phyloP scores from a whole-genome alignment of 2,113 vertebrate genomes.

The Eublepharis macularius region DNA sequence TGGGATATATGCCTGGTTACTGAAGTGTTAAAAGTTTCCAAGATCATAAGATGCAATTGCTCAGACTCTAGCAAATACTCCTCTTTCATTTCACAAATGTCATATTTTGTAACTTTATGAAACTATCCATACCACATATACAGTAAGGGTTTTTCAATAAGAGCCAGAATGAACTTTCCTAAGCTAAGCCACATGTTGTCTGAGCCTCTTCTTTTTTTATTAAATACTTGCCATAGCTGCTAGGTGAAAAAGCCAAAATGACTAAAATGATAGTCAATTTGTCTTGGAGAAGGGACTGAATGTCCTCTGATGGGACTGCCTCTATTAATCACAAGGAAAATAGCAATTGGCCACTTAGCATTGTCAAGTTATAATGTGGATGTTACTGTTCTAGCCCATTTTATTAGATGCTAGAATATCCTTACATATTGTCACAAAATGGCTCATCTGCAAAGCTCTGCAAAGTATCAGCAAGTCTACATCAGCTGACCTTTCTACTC shows the following conservation, averaged over 20 bases:
- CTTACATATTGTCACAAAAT: no score
- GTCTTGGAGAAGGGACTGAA: background rate
- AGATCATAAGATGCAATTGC: conserved; percentile 23
- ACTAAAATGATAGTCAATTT: background rate
- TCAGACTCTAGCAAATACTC: conserved; percentile 3
- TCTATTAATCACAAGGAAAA: no score
- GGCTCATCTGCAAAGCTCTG: background rate
- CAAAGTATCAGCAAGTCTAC: background rate
- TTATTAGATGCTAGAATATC: no score
- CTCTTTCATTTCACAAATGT: background rate
- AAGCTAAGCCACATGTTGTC: background rate
- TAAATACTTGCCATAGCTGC: background rate
- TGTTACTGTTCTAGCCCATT: no score
- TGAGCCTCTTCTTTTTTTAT: background rate
- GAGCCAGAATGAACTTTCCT: background rate
- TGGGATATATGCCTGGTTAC: conserved; percentile 27
- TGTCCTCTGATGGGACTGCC: no score
- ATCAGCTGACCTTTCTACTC: background rate
- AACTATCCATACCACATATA: background rate
- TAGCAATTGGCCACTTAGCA: no score
- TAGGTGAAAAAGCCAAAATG: background rate
- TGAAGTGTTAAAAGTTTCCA: background rate
- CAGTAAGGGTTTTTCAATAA: background rate
- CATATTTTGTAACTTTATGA: background rate
- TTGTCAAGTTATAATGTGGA: no score